Percentiles rank a stretch among this genome's conserved stretches.
These are phyloP conservation scores for Pampus argenteus DNA, from an alignment of 2,797 vertebrate genomes.

Conservation along the genomic window DNA sequence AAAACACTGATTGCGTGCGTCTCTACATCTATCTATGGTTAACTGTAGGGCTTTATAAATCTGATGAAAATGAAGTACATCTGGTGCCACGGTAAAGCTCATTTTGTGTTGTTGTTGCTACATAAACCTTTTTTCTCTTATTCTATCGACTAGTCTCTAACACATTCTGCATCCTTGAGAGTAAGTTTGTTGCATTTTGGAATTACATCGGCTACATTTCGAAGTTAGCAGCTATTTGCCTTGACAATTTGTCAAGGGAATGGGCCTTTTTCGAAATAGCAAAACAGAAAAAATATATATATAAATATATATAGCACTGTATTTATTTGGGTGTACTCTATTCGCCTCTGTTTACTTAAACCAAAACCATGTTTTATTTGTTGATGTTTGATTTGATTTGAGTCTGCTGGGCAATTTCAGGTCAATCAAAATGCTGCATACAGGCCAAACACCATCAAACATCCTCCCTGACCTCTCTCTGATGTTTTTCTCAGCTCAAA, in stretches of 20 bases:
- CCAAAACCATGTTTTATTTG: constrained; percentile 46
- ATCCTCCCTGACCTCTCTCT: constrained; percentile 32
- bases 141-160: neutral
- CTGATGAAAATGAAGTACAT: no score
- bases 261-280: neutral
- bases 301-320: no score
- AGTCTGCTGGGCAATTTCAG: constrained; percentile 48
- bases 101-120: neutral
- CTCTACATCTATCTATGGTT: no score
- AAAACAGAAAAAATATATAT: constrained; percentile 15
- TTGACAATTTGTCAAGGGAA: constrained; percentile 20
- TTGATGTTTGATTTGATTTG: constrained; percentile 47
- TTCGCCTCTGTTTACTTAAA: constrained; percentile 29
- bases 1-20: neutral
- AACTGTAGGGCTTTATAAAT: no score
- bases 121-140: neutral
- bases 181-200: constrained; percentile 2
- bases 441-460: constrained; percentile 51
- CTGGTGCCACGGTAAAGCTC: neutral
- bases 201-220: constrained; percentile 8
- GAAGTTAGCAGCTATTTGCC: neutral
- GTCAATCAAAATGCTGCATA: constrained; percentile 34
- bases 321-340: constrained; percentile 25
- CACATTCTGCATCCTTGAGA: neutral
- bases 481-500: constrained; percentile 40